Percentiles rank a stretch among this genome's conserved stretches.
Conservation (phyloP, 2,113 vertebrate genomes). For the Plestiodon gilberti region DNA sequence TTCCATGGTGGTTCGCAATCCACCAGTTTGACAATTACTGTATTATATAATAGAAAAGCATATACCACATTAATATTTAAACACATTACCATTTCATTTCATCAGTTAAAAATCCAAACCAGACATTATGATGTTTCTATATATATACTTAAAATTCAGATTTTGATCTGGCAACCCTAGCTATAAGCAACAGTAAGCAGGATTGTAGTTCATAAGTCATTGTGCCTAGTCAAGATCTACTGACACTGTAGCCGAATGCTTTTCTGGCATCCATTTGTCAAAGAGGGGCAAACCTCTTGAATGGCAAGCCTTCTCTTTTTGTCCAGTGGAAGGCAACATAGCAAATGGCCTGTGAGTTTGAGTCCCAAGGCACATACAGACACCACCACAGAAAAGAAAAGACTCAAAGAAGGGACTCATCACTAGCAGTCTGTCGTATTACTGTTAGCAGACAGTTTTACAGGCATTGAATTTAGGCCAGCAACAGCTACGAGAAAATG, state of each 20-base stretch:
- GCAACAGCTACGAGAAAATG: not conserved
- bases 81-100: too few species aligned
- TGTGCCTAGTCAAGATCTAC: not conserved
- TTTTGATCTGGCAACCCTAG: too few species aligned
- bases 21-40: too few species aligned
- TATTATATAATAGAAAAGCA: not conserved
- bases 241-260: not conserved
- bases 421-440: not conserved
- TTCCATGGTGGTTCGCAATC: too few species aligned
- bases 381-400: not conserved
- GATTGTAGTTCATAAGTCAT: not conserved
- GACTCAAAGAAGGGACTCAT: too few species aligned
- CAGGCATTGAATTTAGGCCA: not conserved
- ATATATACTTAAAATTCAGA: too few species aligned
- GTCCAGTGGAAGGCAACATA: not conserved
- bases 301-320: too few species aligned
- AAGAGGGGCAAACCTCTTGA: not conserved
- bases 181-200: too few species aligned
- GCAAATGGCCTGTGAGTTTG: not conserved
- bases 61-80: too few species aligned
- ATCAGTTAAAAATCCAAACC: too few species aligned
- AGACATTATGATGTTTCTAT: too few species aligned
- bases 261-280: not conserved
- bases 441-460: not conserved
- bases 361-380: not conserved